Conservation (phyloP, 2,113 vertebrate species). For the Vombatus ursinus region DNA sequence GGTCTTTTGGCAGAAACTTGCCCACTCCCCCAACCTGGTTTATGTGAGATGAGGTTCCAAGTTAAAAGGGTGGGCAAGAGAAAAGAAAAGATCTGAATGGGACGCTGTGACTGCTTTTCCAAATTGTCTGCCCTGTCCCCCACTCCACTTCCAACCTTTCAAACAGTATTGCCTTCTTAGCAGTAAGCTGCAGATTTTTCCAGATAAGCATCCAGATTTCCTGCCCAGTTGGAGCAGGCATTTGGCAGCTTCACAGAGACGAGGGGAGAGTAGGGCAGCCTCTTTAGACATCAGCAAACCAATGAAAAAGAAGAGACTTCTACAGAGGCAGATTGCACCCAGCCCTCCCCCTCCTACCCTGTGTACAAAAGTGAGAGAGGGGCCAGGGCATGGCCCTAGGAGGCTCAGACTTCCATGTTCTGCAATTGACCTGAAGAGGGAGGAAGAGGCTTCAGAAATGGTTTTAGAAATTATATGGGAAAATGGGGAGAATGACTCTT, state of each 20-base stretch:
- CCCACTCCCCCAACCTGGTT: conserved; percentile 47
- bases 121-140: conserved; percentile 56
- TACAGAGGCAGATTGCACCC: background rate
- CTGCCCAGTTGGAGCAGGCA: conserved; percentile 18
- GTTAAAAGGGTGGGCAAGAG: conserved; percentile 48
- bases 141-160: conserved; percentile 56
- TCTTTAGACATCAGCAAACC: background rate
- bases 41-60: conserved; percentile 19
- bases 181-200: conserved; percentile 41
- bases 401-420: background rate
- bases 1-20: conserved; percentile 52
- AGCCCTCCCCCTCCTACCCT: background rate
- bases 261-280: background rate
- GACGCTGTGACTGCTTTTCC: conserved; percentile 36
- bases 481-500: background rate
- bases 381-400: background rate
- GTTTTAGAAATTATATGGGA: background rate
- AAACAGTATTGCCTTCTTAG: conserved; percentile 35
- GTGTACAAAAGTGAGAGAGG: background rate
- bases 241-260: conserved; percentile 42
- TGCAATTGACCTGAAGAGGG: background rate
- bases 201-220: conserved; percentile 56
- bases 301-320: background rate
- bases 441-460: background rate
- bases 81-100: conserved; percentile 56